These are phyloP conservation scores for Eilema caniola DNA, from an alignment of 2,888 invertebrate species.

Conservation along the genomic window DNA sequence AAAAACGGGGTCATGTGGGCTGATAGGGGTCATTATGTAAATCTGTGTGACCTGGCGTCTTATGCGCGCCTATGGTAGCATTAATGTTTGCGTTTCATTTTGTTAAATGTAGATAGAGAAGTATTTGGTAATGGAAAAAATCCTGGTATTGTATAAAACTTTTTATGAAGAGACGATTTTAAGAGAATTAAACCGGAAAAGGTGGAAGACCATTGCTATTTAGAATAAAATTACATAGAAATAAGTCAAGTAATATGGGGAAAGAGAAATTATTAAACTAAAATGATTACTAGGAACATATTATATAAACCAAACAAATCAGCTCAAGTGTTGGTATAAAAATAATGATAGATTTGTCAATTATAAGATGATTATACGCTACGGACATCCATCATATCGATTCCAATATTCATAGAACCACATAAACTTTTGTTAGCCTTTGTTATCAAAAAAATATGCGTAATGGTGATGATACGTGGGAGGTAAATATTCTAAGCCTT, in stretches of 20 bases:
- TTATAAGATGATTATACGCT: too few species aligned
- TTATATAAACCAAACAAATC: conserved; percentile 12
- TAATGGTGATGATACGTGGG: conserved; percentile 34
- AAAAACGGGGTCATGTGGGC: conserved; percentile 74
- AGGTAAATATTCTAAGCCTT: conserved; percentile 33
- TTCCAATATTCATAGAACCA: conserved; percentile 44
- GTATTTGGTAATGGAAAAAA: neutral
- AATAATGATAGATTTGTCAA: conserved; percentile 22
- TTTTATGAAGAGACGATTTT: neutral
- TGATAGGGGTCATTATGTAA: conserved; percentile 79
- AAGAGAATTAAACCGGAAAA: neutral
- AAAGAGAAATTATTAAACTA: neutral
- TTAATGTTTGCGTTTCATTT: conserved; percentile 41
- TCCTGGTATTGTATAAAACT: too few species aligned
- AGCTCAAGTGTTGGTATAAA: conserved; percentile 16
- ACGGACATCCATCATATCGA: conserved; percentile 26
- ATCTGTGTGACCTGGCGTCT: conserved; percentile 66
- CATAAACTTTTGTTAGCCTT: conserved; percentile 38
- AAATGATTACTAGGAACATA: conserved; percentile 1
- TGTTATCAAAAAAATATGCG: conserved; percentile 39
- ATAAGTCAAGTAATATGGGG: neutral
- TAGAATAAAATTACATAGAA: neutral
- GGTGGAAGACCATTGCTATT: neutral
- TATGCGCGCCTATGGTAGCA: conserved; percentile 57
- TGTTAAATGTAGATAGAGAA: conserved; percentile 5